Evolutionary conservation across 2,113 vertebrate species (phyloP), one percentile per base, ranked within the genome.

Genomic region (Charadrius vociferus): DNA sequence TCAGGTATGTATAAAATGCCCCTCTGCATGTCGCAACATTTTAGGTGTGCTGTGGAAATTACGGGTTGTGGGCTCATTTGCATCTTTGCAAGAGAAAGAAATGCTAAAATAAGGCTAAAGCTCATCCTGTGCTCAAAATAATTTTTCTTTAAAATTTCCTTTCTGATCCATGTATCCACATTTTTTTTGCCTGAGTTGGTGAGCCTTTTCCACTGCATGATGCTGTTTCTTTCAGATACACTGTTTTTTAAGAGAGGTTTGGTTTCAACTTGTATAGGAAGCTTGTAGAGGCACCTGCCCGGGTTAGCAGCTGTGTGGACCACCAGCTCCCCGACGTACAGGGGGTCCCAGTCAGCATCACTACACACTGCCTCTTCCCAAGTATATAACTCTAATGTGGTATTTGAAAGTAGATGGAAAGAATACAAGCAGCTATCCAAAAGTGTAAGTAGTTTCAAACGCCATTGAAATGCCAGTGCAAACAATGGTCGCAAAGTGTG

Each of bases 21-120:
- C 93, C 95, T 92, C 63, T 86, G 50, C 67, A 29, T 86, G 71
- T 52, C 70, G 79, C 72, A 92, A 41, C n/a, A 45, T 88, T 92
- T 92, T 74, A 86, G 30, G 58, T 53, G 36, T 77, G 74, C 12
- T 45, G 36, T 90, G 55, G 67, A 83, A 88, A 86, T 88, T 66
- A 90, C 11, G 34, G 49, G 11, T 27, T 91, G 37, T 73, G 18
- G n/a, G 55, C 55, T 95, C 45, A 94, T 94, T 80, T 95, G 32
- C 88, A 78, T 95, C 75, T 41, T 86, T 81, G 23, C 26, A 30
- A 81, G 75, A 78, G 75, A 86, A 81, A 90, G 36, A 62, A 84
- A 9, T 36, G n/a, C 55, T 94, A 88, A 91, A 95, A 92, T 81
- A 80, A 86, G 30, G 43, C 27, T 83, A 68, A 93, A 61, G 22